A percentile compares a stretch with the other conserved stretches of the same genome.
Conservation (phyloP, 2,113 vertebrate genomes). For the Mastomys natalensis region DNA sequence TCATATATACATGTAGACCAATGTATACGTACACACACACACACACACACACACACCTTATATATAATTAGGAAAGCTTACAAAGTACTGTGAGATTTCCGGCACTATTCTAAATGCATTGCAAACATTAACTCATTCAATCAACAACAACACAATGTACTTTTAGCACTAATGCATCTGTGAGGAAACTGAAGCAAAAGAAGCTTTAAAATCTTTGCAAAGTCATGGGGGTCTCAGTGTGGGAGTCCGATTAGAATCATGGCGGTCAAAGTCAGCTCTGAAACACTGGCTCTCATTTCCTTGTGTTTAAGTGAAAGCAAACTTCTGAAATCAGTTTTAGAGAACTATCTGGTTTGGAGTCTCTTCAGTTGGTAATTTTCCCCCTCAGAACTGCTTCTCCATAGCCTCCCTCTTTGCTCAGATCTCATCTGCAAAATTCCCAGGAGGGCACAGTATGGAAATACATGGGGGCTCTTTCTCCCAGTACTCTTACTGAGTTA, state of each 20-base stretch:
- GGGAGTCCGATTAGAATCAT: background rate
- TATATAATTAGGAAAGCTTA: background rate
- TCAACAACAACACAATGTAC: background rate
- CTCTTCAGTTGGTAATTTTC: background rate
- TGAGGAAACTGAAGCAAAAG: background rate
- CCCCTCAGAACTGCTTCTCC: background rate
- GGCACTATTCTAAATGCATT: background rate
- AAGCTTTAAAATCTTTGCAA: background rate
- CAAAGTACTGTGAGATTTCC: background rate
- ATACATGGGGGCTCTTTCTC: background rate
- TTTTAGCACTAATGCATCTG: background rate
- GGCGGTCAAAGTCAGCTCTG: background rate
- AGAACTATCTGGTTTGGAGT: background rate
- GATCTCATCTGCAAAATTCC: background rate
- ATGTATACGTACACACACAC: background rate
- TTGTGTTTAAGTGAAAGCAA: background rate
- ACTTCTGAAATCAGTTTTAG: background rate
- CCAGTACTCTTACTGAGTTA: background rate
- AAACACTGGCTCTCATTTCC: background rate
- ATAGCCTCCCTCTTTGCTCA: background rate
- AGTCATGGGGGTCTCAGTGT: background rate
- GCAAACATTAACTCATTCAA: slow-evolving; percentile 1
- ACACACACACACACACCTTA: background rate
- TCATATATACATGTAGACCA: background rate
- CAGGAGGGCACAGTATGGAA: background rate